Percentiles rank a stretch among this genome's conserved stretches.
Evolutionary conservation across 2,113 vertebrate genomes (phyloP).

Genomic region (Blennius ocellaris): DNA sequence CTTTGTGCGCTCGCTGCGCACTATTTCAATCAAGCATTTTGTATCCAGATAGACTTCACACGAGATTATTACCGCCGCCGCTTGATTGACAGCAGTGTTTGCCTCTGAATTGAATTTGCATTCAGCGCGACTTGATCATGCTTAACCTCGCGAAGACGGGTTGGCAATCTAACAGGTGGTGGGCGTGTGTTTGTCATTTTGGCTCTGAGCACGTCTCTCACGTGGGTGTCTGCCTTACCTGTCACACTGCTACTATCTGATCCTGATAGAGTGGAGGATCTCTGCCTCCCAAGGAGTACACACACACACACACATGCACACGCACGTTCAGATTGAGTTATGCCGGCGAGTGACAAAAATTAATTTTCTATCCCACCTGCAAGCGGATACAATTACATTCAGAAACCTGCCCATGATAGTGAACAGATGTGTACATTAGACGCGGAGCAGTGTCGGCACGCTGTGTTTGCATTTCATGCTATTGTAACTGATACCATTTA

Average conservation of each 20-base stretch:
- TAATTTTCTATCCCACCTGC: slow-evolving; percentile 21
- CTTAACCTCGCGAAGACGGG: slow-evolving; percentile 58
- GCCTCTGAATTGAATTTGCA: slow-evolving; percentile 45
- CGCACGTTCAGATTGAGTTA: slow-evolving; percentile 37
- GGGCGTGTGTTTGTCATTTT: slow-evolving; percentile 67
- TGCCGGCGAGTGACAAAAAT: slow-evolving; percentile 33
- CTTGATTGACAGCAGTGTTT: slow-evolving; percentile 51
- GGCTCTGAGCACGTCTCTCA: slow-evolving; percentile 40
- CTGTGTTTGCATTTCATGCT: too few species aligned
- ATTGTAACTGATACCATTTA: background rate
- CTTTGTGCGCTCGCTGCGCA: background rate
- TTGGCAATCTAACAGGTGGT: slow-evolving; percentile 55
- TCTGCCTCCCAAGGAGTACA: background rate
- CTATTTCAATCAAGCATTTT: slow-evolving; percentile 10
- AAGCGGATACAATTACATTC: slow-evolving; percentile 8
- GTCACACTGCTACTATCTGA: slow-evolving; percentile 64
- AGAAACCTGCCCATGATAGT: background rate
- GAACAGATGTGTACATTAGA: too few species aligned
- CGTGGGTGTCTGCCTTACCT: slow-evolving; percentile 59
- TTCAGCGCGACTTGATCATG: slow-evolving; percentile 40
- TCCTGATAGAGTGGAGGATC: slow-evolving; percentile 55
- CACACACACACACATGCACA: slow-evolving; percentile 35
- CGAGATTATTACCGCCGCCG: slow-evolving; percentile 3
- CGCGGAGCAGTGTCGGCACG: too few species aligned
- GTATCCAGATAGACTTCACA: slow-evolving; percentile 2